Evolutionary conservation across 2,888 invertebrate species (phyloP).

Genomic region (Megalurothrips usitatus): DNA sequence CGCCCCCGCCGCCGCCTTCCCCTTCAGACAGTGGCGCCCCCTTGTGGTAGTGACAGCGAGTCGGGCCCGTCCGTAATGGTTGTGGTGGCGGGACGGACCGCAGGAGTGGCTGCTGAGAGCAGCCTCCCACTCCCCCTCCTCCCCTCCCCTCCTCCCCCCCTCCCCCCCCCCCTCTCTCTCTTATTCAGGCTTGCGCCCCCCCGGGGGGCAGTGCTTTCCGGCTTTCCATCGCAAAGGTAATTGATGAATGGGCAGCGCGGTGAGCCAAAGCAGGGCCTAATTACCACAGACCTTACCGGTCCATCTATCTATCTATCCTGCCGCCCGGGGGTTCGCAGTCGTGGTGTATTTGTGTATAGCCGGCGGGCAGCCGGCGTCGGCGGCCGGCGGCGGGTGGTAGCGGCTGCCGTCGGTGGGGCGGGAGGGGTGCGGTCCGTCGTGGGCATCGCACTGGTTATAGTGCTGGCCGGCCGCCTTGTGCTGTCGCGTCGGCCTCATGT

Average conservation of each 20-base stretch:
- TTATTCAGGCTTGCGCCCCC: background rate
- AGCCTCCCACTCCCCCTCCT: background rate
- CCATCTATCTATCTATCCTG: background rate
- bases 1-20: too few species aligned
- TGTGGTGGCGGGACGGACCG: background rate
- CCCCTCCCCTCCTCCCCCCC: background rate
- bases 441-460: constrained; percentile 31
- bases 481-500: constrained; percentile 38
- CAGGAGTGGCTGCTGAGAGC: background rate
- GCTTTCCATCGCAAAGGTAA: background rate
- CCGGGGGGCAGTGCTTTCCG: too few species aligned
- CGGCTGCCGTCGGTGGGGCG: constrained; percentile 32
- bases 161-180: background rate
- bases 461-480: constrained; percentile 38
- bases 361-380: background rate
- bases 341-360: background rate
- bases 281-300: background rate
- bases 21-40: too few species aligned
- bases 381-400: background rate
- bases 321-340: too few species aligned
- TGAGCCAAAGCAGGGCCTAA: background rate
- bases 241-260: background rate
- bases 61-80: too few species aligned
- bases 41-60: too few species aligned
- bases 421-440: constrained; percentile 38